These are phyloP conservation scores for Trinectes maculatus DNA, from an alignment of 2,113 vertebrate genomes.

Conservation along the genomic window DNA sequence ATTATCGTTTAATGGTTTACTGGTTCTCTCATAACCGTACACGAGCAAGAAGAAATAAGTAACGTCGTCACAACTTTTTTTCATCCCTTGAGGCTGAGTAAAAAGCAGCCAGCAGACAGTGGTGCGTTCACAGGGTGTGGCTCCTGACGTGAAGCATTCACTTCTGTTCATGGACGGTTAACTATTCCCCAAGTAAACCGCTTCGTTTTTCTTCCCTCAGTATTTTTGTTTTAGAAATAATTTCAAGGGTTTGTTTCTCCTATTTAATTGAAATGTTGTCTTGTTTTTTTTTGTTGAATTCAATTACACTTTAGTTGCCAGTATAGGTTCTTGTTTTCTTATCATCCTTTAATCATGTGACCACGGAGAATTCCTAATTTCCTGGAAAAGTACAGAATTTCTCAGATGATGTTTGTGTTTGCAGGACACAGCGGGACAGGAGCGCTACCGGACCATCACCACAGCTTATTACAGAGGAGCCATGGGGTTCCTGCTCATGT, in stretches of 20 bases:
- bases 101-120: conserved; percentile 32
- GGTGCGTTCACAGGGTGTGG: conserved; percentile 64
- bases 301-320: not conserved
- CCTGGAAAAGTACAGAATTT: not conserved
- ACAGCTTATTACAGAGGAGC: conserved; percentile 89
- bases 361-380: too few species aligned
- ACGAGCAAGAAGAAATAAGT: conserved; percentile 5
- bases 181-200: conserved; percentile 24
- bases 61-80: not conserved
- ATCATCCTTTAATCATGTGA: too few species aligned
- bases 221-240: not conserved
- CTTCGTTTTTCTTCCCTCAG: not conserved
- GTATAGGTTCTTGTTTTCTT: not conserved
- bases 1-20: not conserved
- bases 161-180: conserved; percentile 25
- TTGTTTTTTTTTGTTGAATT: not conserved
- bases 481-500: conserved; percentile 89
- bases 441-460: conserved; percentile 88
- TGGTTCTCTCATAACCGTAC: not conserved
- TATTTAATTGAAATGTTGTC: not conserved
- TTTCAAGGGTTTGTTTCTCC: not conserved
- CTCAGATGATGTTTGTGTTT: conserved; percentile 16
- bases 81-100: not conserved
- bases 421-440: conserved; percentile 88
- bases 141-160: conserved; percentile 17